Evolutionary conservation across 2,888 invertebrate species (phyloP).

Genomic region (Tipula helvola): DNA sequence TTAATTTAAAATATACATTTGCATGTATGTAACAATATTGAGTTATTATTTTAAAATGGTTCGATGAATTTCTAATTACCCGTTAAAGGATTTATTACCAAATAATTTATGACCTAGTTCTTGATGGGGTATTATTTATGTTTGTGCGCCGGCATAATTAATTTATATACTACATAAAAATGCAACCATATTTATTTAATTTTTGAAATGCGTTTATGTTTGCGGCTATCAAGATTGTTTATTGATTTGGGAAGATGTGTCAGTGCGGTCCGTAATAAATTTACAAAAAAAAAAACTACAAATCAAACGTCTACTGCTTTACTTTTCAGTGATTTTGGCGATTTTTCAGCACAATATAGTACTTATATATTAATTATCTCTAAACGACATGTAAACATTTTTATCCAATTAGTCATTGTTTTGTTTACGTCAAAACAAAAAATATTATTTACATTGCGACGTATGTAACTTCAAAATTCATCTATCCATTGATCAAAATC

Average conservation of each 20-base stretch:
- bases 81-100: not conserved
- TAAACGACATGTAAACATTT: not conserved
- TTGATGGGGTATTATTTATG: not conserved
- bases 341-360: not conserved
- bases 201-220: not conserved
- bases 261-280: not conserved
- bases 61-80: not conserved
- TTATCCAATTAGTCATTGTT: not conserved
- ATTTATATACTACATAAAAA: not conserved
- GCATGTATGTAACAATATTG: not conserved
- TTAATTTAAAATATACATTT: not conserved
- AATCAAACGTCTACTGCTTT: not conserved
- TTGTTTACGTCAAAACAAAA: not conserved
- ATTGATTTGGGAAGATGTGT: not conserved
- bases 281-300: not conserved
- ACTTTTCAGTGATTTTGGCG: not conserved
- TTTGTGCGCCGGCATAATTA: not conserved
- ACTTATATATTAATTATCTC: not conserved
- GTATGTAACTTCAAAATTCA: too few relatives aligned
- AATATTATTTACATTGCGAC: not conserved
- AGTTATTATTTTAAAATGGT: not conserved
- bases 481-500: too few relatives aligned
- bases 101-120: not conserved
- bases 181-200: not conserved
- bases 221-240: not conserved